These are phyloP conservation scores for Pterostichus madidus DNA, from an alignment of 2,888 invertebrate genomes.

Conservation along the genomic window DNA sequence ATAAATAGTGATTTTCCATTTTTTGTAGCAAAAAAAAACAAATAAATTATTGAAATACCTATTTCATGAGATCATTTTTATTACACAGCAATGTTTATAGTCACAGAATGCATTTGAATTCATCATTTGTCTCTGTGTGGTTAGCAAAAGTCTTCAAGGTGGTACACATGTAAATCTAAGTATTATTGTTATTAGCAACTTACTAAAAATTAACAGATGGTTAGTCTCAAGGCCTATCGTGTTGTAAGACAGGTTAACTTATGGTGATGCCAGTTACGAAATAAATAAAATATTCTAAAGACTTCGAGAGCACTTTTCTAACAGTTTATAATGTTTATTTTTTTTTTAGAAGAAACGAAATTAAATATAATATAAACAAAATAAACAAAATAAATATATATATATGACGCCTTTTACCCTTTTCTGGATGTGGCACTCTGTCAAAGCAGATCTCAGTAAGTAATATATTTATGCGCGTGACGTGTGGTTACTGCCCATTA, in stretches of 20 bases:
- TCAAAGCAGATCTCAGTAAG: too few relatives aligned
- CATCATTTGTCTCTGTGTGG: neutral
- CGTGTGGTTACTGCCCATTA: too few relatives aligned
- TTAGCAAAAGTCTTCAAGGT: neutral
- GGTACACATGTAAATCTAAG: neutral
- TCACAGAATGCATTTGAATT: neutral
- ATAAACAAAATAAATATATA: too few relatives aligned
- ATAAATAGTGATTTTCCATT: too few relatives aligned
- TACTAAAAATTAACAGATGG: neutral
- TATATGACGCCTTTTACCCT: too few relatives aligned
- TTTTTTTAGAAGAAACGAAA: neutral
- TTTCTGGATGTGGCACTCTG: too few relatives aligned
- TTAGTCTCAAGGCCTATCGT: neutral
- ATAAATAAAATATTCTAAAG: neutral
- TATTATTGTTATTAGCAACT: neutral
- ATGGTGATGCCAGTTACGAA: neutral
- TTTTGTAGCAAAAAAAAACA: neutral
- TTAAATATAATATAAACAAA: too few relatives aligned
- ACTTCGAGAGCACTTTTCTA: neutral
- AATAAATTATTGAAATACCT: neutral
- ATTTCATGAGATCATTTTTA: neutral
- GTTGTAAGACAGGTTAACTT: slow-evolving; percentile 11
- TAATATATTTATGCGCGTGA: too few relatives aligned
- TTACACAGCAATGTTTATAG: neutral
- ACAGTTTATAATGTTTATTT: too few relatives aligned